These are phyloP conservation scores for Drosophila infuscata DNA, from an alignment of 2,888 invertebrate species.

Conservation along the genomic window DNA sequence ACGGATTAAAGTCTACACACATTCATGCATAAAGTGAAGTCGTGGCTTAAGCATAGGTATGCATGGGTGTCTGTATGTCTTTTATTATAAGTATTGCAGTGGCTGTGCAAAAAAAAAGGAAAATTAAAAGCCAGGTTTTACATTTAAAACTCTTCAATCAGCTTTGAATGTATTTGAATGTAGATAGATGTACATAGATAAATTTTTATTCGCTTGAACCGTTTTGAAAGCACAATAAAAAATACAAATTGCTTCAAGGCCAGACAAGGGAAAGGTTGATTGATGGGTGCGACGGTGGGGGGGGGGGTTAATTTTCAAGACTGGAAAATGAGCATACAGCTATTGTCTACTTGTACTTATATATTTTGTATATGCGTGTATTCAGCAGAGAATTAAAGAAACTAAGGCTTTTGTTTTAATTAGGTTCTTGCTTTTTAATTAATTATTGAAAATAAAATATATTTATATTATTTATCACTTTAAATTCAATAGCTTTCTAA, in stretches of 20 bases:
- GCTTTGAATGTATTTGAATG: not conserved
- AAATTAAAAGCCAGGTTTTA: constrained; percentile 23
- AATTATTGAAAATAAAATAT: not conserved
- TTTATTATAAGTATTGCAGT: not conserved
- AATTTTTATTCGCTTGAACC: constrained; percentile 37
- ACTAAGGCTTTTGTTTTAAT: not conserved
- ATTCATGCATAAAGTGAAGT: not conserved
- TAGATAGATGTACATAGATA: not conserved
- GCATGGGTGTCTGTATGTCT: not conserved
- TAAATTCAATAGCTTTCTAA: not conserved
- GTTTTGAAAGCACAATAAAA: constrained; percentile 31
- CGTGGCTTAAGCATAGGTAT: constrained; percentile 3
- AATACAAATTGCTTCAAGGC: constrained; percentile 20
- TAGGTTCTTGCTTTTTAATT: not conserved
- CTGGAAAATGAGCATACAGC: not conserved
- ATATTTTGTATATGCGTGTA: not conserved
- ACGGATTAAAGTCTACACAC: not conserved
- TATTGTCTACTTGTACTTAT: not conserved
- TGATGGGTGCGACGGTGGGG: too few relatives aligned
- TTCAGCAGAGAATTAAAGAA: not conserved
- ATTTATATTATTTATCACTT: not conserved
- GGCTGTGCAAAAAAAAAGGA: not conserved
- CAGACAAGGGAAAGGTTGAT: constrained; percentile 13
- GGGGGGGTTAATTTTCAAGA: not conserved
- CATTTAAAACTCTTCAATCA: not conserved